Percentiles rank a stretch among this genome's conserved stretches.
These are phyloP conservation scores for Catharus ustulatus DNA, from an alignment of 2,797 vertebrate genomes.

Conservation along the genomic window DNA sequence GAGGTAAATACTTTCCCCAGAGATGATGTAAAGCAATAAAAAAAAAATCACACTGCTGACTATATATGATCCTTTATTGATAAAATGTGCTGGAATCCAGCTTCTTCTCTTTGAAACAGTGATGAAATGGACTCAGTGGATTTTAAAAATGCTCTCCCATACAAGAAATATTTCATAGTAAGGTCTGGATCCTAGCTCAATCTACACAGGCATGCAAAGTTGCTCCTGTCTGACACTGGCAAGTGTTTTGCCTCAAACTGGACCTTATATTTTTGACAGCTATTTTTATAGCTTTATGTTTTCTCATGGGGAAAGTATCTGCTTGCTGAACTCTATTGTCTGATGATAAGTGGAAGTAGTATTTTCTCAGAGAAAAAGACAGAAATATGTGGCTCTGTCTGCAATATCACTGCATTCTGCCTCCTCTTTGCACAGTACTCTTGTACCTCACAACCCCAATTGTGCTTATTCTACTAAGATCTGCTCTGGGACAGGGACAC, in stretches of 20 bases:
- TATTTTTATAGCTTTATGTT: constrained; percentile 17
- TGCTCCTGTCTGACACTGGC: neutral
- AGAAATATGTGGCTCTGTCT: neutral
- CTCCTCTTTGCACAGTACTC: neutral
- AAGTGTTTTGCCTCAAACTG: neutral
- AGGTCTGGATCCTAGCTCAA: neutral
- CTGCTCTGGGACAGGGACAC: neutral
- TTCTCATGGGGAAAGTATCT: neutral
- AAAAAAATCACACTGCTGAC: constrained; percentile 60
- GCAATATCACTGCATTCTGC: neutral
- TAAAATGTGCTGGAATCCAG: constrained; percentile 49
- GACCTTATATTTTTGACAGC: neutral
- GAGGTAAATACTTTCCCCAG: constrained; percentile 51
- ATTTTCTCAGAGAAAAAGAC: neutral
- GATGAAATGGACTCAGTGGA: neutral
- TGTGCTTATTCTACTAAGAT: neutral
- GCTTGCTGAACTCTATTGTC: neutral
- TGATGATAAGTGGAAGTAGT: neutral
- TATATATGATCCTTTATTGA: constrained; percentile 59
- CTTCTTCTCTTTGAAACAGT: constrained; percentile 31
- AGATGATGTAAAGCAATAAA: constrained; percentile 60
- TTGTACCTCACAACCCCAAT: neutral
- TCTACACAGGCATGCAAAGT: neutral
- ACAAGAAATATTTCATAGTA: neutral
- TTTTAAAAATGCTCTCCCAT: constrained; percentile 20